These are phyloP conservation scores for Lichenostomus cassidix DNA, from an alignment of 2,113 vertebrate species.

Conservation along the genomic window DNA sequence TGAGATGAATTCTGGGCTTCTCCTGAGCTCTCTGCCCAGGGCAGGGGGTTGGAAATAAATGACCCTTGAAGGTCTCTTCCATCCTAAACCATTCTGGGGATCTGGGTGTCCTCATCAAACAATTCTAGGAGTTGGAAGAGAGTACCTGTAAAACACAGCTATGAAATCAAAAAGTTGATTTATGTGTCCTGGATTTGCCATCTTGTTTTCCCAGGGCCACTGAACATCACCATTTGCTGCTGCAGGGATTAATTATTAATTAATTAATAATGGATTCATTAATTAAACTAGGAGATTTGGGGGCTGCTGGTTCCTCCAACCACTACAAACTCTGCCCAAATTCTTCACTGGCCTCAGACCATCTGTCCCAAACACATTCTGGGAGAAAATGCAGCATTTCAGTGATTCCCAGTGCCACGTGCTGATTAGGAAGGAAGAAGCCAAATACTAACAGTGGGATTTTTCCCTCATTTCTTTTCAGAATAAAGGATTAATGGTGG, in stretches of 20 bases:
- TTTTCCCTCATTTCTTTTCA: not conserved
- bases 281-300: not conserved
- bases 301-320: not conserved
- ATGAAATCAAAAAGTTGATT: accelerated
- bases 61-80: not conserved
- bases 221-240: not conserved
- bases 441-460: accelerated
- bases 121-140: too few species aligned
- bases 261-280: too few species aligned
- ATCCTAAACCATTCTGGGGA: not conserved
- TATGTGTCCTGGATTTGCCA: not conserved
- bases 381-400: not conserved
- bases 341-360: not conserved
- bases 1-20: not conserved
- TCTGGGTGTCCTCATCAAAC: not conserved
- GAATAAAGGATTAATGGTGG: not conserved
- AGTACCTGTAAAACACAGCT: not conserved
- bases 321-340: not conserved
- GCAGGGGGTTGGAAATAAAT: not conserved
- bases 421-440: not conserved
- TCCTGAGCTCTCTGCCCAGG: not conserved
- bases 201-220: not conserved
- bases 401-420: accelerated
- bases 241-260: not conserved
- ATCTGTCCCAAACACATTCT: not conserved